A percentile compares a stretch with the other conserved stretches of the same genome.
phyloP scores from a whole-genome alignment of 2,888 invertebrate genomes.

The Phoronis australis region DNA sequence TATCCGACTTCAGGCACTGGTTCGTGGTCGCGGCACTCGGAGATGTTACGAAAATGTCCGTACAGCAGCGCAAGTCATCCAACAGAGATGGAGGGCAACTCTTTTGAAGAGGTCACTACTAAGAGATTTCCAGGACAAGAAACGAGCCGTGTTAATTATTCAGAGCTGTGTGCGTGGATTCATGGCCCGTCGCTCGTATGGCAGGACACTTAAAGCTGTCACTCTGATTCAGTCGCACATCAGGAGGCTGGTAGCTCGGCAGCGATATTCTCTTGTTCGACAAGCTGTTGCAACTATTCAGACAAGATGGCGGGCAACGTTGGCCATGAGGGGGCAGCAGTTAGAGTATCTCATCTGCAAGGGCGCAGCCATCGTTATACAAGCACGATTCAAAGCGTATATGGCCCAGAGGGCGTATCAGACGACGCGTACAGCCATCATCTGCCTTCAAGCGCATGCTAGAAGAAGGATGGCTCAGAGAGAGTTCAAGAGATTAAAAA shows the following conservation, averaged over 20 bases:
- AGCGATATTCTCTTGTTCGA: no score
- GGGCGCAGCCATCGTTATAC: no score
- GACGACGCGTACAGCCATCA: no score
- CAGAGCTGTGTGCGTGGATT: constrained; percentile 9
- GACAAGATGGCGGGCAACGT: no score
- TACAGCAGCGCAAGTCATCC: not conserved
- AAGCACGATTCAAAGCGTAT: no score
- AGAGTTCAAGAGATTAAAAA: not conserved
- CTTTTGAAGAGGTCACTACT: not conserved
- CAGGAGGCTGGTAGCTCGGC: not conserved
- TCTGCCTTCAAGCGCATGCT: no score
- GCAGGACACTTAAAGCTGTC: constrained; percentile 7
- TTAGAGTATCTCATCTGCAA: no score
- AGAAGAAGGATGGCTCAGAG: not conserved
- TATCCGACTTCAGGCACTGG: not conserved
- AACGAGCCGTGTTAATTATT: constrained; percentile 4
- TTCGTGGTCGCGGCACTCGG: constrained; percentile 1
- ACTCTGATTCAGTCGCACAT: constrained; percentile 7
- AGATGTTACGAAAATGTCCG: not conserved
- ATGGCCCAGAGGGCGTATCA: no score
- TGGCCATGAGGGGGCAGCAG: not conserved
- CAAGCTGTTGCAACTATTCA: no score
- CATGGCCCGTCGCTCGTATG: constrained; percentile 1
- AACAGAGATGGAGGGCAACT: not conserved
- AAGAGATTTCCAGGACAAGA: no score